These are phyloP conservation scores for Hapalemur alaotrensis DNA, from an alignment of 2,797 vertebrate genomes.

Conservation along the genomic window DNA sequence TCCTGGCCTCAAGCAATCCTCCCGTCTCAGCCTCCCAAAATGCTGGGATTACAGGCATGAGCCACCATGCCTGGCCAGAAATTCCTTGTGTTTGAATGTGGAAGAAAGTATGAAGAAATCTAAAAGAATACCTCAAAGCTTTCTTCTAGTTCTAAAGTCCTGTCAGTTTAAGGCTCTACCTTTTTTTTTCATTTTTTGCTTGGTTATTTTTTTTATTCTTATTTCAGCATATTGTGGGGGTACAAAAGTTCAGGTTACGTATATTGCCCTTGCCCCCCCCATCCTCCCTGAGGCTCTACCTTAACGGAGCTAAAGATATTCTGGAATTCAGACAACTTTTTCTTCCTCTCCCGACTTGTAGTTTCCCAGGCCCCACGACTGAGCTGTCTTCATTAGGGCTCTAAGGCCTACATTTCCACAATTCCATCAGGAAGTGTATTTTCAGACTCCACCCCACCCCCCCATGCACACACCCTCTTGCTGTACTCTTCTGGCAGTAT, in stretches of 20 bases:
- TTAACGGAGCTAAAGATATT: neutral
- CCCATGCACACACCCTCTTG: too few relatives aligned
- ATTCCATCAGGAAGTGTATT: neutral
- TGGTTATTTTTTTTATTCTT: too few relatives aligned
- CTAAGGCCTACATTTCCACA: neutral
- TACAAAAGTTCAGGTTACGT: too few relatives aligned
- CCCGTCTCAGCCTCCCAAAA: too few relatives aligned
- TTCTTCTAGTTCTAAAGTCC: neutral
- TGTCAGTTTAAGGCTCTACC: neutral
- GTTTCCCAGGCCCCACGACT: neutral
- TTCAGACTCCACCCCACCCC: neutral
- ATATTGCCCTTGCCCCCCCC: too few relatives aligned
- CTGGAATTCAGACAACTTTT: neutral
- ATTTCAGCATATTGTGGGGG: too few relatives aligned
- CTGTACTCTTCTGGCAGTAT: neutral
- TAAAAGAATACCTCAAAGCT: neutral
- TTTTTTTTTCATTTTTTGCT: neutral
- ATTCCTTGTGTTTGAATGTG: neutral
- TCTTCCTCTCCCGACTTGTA: neutral
- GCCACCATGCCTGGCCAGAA: neutral
- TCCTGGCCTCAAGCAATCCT: too few relatives aligned
- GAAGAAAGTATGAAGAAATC: neutral
- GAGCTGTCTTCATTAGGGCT: neutral
- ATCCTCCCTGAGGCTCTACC: neutral
- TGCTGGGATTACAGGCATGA: too few relatives aligned